Evolutionary conservation across 2,113 vertebrate genomes (phyloP).

Genomic region (Triplophysa dalaica): DNA sequence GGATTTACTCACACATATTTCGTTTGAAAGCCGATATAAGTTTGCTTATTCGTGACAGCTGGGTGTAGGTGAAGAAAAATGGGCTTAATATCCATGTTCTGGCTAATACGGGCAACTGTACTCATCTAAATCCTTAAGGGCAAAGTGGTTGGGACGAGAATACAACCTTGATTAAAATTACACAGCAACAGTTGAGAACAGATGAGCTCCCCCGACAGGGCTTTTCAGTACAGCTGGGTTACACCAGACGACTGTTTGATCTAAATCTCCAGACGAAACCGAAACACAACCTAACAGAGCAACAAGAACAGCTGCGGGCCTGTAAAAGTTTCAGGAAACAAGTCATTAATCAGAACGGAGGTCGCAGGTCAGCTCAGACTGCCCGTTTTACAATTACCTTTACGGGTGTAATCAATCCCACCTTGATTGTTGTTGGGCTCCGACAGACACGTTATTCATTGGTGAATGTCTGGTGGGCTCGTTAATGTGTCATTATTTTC

Average conservation of each 20-base stretch:
- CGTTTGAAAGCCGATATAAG: slow-evolving; percentile 18
- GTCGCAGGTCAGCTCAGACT: slow-evolving; percentile 48
- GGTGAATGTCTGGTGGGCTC: slow-evolving; percentile 19
- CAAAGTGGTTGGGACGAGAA: neutral
- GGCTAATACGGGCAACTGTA: neutral
- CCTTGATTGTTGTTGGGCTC: neutral
- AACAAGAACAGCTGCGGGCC: slow-evolving; percentile 36
- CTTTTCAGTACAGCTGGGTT: neutral
- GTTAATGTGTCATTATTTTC: slow-evolving; percentile 16
- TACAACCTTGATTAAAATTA: slow-evolving; percentile 16
- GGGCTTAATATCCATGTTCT: slow-evolving; percentile 8
- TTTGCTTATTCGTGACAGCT: neutral
- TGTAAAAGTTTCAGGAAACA: slow-evolving; percentile 26
- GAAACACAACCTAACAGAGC: slow-evolving; percentile 16
- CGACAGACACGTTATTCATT: neutral
- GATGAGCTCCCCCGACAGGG: neutral
- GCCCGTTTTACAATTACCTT: slow-evolving; percentile 36
- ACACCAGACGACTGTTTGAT: slow-evolving; percentile 23
- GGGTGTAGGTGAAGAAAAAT: slow-evolving; percentile 12
- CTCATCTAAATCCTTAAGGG: slow-evolving; percentile 5
- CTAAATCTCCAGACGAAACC: slow-evolving; percentile 23
- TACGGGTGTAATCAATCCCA: slow-evolving; percentile 33
- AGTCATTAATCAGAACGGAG: slow-evolving; percentile 15
- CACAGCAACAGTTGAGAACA: neutral
- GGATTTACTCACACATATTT: neutral